Evolutionary conservation across 2,888 invertebrate genomes (phyloP), one percentile per base, ranked within the genome.

Genomic region (Sepioteuthis lessoniana): DNA sequence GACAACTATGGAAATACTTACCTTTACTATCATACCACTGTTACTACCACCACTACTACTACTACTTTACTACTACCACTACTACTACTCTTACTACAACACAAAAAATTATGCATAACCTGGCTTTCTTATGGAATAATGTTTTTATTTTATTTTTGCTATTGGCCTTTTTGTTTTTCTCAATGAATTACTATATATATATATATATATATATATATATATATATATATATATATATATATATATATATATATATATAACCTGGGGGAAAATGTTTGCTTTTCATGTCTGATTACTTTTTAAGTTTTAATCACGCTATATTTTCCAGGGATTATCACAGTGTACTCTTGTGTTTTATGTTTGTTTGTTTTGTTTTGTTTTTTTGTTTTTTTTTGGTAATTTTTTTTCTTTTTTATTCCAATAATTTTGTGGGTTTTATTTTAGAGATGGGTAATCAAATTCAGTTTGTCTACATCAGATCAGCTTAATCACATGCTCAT

Each of bases 41-140:
- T 42, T 92, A 92, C 47, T 92, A 92, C 92, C 46, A 92, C 38
- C 46, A 92, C 38, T 92, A 92, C 92, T 92, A 92, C 38, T 92
- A 92, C 38, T 92, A n/a, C 31, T 31, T 28, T 92, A 46, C 42
- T 46, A 38, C 91, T 31, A 92, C 28, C n/a, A 92, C 35, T 31
- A 91, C 37, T n/a, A 91, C 37, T 28, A 91, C 13, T 42, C 35
- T 16, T 42, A 91, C 42, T 42, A 91, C 42, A 37, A 37, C 38
- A 38, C 31, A 25, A 25, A 38, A 42, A 38, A 91, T 31, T 31
- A 91, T 38, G 28, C 25, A 38, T 91, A 38, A 91, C 38, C 91
- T 76, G 76, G 95, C 94, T 91, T 28, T 93, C 55, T 94, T 37
- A 92, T 94, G 90, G 91, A 94, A 90, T 37, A 93, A 90, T 94